Evolutionary conservation across 2,888 invertebrate genomes (phyloP), one percentile per base, ranked within the genome.

Genomic region (Watsonalla cultraria): DNA sequence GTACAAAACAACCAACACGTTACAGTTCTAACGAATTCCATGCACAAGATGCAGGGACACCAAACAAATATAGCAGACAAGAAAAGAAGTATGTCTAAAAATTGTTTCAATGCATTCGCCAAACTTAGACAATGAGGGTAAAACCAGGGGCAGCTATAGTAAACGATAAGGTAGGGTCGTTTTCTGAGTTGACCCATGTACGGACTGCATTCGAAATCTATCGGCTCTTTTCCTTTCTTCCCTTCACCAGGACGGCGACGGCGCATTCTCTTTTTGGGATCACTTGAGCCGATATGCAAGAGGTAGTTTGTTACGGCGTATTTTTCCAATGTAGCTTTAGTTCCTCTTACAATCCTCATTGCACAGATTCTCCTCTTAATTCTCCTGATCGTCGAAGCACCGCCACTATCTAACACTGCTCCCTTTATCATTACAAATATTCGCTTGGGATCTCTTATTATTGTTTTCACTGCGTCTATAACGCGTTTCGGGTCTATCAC

Each of bases 1-100:
- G 64, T 67, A 61, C 66, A 70, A 53, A 66, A 65, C 59, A 68
- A 60, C 61, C 68, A 77, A 70, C 66, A 73, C 61, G 65, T 65
- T 34, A 72, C 49, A 6, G 65, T 70, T 54, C 66, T 69, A 54
- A 64, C 72, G 33, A 70, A 49, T 57, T 70, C 66, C 54, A 64
- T 58, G 39, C 61, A 57, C 9, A 73, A 53, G 54, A 74, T 63
- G 68, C 75, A 78, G 9, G 78, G 78, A 60, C 74, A 68, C 69
- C 72, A 74, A 37, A 75, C 66, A 9, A 65, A 55, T 33, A 66
- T 64, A 11, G 74, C 73, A 15, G 74, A 53, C 45, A 76, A 54
- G 61, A 74, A 77, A 37, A 76, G 54, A 37, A 68, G n/a, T 35
- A 73, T 51, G 61, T 79, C 68, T 35, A 60, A 58, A 51, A 72